phyloP scores from a whole-genome alignment of 2,888 invertebrate genomes.

The Hydrotaea diabolus region DNA sequence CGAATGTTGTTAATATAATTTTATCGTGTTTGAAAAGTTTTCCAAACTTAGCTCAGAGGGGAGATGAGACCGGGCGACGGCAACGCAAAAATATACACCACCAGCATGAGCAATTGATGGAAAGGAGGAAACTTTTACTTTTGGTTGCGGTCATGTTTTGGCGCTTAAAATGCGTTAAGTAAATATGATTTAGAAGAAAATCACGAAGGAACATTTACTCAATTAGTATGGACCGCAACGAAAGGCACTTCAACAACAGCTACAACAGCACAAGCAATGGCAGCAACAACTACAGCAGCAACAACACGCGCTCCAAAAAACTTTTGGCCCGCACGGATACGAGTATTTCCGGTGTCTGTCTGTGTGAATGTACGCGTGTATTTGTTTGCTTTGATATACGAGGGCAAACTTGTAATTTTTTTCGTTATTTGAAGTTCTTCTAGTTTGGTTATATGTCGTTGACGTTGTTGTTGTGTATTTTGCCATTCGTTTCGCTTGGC shows the following conservation, averaged over 20 bases:
- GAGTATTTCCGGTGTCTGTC: constrained; percentile 1
- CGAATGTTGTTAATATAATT: constrained; percentile 33
- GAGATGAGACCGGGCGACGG: neutral
- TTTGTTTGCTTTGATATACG: neutral
- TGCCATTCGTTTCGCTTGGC: constrained; percentile 17
- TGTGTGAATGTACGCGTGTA: neutral
- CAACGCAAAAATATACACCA: too few relatives aligned
- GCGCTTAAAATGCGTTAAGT: constrained; percentile 61
- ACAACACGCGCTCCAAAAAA: constrained; percentile 26
- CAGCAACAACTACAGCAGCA: constrained; percentile 26
- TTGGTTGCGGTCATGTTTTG: constrained; percentile 56
- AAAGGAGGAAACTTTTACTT: constrained; percentile 33
- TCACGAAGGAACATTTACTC: constrained; percentile 57
- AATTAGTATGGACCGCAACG: constrained; percentile 63
- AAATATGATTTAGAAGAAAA: constrained; percentile 60
- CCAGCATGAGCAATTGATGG: constrained; percentile 12
- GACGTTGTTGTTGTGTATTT: neutral
- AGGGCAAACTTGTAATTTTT: constrained; percentile 24
- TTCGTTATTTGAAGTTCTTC: constrained; percentile 31
- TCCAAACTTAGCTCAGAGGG: neutral
- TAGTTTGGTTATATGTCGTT: too few relatives aligned
- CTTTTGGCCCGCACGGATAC: constrained; percentile 40
- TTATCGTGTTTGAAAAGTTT: constrained; percentile 33
- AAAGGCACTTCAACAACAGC: constrained; percentile 43
- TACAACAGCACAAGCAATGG: neutral